Evolutionary conservation across 1,140 invertebrate genomes (phyloP), one percentile per base, ranked within the genome.

Genomic region (Elymnias hypermnestra): DNA sequence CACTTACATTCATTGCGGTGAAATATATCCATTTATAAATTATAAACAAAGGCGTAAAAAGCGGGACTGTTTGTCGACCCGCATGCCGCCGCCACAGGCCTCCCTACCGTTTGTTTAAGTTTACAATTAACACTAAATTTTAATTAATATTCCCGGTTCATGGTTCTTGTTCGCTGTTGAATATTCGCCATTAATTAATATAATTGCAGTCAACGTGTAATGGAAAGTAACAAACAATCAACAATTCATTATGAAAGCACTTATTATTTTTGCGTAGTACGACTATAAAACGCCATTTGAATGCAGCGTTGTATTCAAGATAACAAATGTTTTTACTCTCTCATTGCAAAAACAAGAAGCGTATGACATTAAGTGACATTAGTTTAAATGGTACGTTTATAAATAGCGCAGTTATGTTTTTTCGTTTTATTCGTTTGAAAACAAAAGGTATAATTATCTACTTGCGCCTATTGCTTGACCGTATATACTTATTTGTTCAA

Each of bases 31-130:
- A 21, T 36, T 19, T 8, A 17, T 47, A 51, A 57, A 52, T 57
- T 57, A 52, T 49, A 23, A 40, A 56, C 58, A 57, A 57, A 60
- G 53, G 55, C 56, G 57, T 57, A 68, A 65, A 69, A 65, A 64
- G 60, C 53, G 51, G 51, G 43, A 28, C 51, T 70, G 70, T 73
- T 73, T 67, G 56, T 46, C 29, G 22, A 49, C 70, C 70, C 66
- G 63, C 63, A 73, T 73, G 59, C 51, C 49, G 59, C 43, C 52
- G 51, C 64, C 57, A 39, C 60, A 51, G 54, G 42, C 54, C 63
- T 60, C 40, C 54, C 45, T 53, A 31, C 53, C 53, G 47, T 45
- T 57, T 67, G 54, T 53, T 56, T 47, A 53, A 58, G 47, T 63
- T 66, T 59, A 63, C 60, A 63, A 67, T 63, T 60, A 60, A 47